These are phyloP conservation scores for Oplegnathus fasciatus DNA, from an alignment of 2,113 vertebrate species.

Conservation along the genomic window DNA sequence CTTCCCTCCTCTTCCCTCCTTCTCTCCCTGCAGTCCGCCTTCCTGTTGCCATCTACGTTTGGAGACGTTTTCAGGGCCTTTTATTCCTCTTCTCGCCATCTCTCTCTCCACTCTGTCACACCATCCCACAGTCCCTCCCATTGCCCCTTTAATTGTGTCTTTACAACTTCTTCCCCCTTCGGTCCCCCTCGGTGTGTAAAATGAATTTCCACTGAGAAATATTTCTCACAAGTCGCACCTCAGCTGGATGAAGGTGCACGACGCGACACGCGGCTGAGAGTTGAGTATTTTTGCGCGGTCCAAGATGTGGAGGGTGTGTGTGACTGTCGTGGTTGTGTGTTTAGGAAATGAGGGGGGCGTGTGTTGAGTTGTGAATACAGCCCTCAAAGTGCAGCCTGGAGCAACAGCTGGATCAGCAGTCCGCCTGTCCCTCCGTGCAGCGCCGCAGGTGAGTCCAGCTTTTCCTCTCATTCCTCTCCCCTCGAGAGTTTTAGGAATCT, in stretches of 20 bases:
- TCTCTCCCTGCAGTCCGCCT: conserved; percentile 41
- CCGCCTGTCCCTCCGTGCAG: conserved; percentile 3
- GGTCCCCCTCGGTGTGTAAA: not conserved
- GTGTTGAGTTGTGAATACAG: conserved; percentile 9
- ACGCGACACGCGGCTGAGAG: conserved; percentile 17
- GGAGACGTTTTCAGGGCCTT: conserved; percentile 46
- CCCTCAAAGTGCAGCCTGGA: conserved; percentile 6
- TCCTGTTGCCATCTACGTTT: conserved; percentile 54
- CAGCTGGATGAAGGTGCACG: conserved; percentile 7
- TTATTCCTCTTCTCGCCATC: conserved; percentile 54
- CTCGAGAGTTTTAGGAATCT: too few species aligned
- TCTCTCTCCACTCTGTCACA: conserved; percentile 72
- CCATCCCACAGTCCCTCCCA: conserved; percentile 72
- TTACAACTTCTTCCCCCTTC: conserved; percentile 6
- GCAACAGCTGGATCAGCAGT: conserved; percentile 59
- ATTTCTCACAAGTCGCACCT: conserved; percentile 29
- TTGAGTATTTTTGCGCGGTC: not conserved
- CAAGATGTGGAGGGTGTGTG: conserved; percentile 32
- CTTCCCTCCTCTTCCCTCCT: conserved; percentile 22
- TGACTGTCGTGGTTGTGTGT: conserved; percentile 46
- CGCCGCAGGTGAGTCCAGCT: conserved; percentile 70
- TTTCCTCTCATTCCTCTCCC: not conserved
- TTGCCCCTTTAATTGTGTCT: conserved; percentile 16
- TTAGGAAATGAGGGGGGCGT: conserved; percentile 55
- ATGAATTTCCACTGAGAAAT: conserved; percentile 31